Conservation (phyloP, 2,113 vertebrate genomes). For the Aphyosemion australe region DNA sequence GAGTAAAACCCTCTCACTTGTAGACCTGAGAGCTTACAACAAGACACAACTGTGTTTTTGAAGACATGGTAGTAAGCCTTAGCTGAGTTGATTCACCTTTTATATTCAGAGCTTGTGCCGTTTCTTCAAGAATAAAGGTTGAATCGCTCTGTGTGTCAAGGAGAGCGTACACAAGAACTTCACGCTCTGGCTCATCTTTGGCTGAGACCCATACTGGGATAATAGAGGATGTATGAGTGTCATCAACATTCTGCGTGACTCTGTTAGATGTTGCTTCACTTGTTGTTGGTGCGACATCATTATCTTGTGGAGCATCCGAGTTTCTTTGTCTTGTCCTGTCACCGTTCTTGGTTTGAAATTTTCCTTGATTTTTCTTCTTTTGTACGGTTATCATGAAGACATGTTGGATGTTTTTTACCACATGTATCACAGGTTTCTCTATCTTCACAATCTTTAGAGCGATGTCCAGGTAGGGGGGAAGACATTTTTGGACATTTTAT, state of each 20-base stretch:
- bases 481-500: no score
- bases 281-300: neutral
- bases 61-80: no score
- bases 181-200: no score
- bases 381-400: constrained; percentile 23
- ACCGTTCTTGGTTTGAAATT: neutral
- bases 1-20: no score
- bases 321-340: constrained; percentile 2
- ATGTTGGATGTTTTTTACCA: neutral
- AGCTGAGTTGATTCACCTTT: no score
- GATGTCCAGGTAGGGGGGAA: no score
- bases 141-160: constrained; percentile 41
- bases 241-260: constrained; percentile 27
- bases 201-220: constrained; percentile 38
- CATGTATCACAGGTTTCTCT: constrained; percentile 9
- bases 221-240: constrained; percentile 24
- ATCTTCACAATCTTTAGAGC: no score
- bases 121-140: no score
- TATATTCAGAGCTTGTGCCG: no score
- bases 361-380: neutral
- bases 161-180: constrained; percentile 37
- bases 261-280: constrained; percentile 32
- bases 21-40: no score
- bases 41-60: no score
- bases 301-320: neutral